Evolutionary conservation across 2,113 vertebrate genomes (phyloP).

Genomic region (Monopterus albus): DNA sequence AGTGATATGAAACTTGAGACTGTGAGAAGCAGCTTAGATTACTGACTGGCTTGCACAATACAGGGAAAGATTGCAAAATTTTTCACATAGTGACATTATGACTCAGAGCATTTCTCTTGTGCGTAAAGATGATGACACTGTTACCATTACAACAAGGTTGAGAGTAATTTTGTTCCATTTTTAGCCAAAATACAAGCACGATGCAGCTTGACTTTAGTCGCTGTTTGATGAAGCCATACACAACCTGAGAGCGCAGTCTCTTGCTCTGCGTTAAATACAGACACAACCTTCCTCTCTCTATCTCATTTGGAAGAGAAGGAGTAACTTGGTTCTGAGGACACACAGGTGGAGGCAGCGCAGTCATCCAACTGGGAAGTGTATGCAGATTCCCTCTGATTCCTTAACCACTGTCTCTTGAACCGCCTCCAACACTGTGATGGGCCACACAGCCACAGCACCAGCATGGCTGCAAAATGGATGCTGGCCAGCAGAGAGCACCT

Average conservation of each 20-base stretch:
- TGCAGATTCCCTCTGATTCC: conserved; percentile 34
- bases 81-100: not conserved
- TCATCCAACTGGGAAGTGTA: too few species aligned
- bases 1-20: conserved; percentile 11
- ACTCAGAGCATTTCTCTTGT: not conserved
- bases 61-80: not conserved
- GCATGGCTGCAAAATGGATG: conserved; percentile 55
- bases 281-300: conserved; percentile 54
- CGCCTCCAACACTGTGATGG: conserved; percentile 44
- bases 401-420: conserved; percentile 64
- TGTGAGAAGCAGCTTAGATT: not conserved
- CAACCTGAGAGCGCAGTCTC: conserved; percentile 40
- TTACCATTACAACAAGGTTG: not conserved
- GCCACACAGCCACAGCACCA: conserved; percentile 49
- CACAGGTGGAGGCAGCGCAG: not conserved
- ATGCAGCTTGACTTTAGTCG: conserved; percentile 4
- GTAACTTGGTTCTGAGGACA: conserved; percentile 6
- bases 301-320: conserved; percentile 34
- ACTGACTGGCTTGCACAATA: not conserved
- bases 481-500: conserved; percentile 75
- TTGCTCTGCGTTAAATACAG: conserved; percentile 58
- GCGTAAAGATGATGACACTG: not conserved
- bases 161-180: not conserved
- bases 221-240: conserved; percentile 25
- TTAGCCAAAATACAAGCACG: not conserved